Evolutionary conservation across 2,797 vertebrate genomes (phyloP), one percentile per base, ranked within the genome.

Genomic region (Paedocypris micromegethes): DNA sequence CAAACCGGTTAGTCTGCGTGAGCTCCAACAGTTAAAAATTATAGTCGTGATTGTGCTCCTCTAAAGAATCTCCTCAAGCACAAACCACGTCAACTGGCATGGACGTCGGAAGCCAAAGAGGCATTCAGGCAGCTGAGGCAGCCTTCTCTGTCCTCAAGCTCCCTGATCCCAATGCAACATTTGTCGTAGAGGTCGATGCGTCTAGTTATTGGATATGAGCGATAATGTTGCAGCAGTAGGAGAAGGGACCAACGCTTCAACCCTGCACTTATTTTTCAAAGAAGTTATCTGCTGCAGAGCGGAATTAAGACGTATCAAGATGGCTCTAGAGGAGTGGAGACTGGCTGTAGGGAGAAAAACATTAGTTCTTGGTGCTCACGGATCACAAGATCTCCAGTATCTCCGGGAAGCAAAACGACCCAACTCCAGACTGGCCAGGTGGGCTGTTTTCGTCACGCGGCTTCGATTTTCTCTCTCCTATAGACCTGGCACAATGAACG

Each of bases 1-100:
- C 0, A 0, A 0, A 4, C 56, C 56, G 1, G 0, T 0, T 43
- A 43, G 4, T 0, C 0, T 58, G 2, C 42, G 44, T 0, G n/a
- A 58, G 1, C 7, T 58, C 1, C 42, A 58, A 9, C 2, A 1
- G 6, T 44, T 44, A 3, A 4, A 5, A 23, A 7, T 3, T 58
- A 42, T 5, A 43, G 55, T 57, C n/a, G 2, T 5, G 23, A 40
- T 0, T 4, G 6, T 1, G 39, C 38, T 41, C 55, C 9, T 5
- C 3, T 44, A 5, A 23, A n/a, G 4, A 23, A 2, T n/a, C 57
- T 58, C 5, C 57, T 23, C 5, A 3, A 0, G 3, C 41, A 3
- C 0, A 58, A 45, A 9, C 8, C 8, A 23, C 23, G 23, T 23
- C 23, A 23, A 2, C 5, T 45, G 38, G 9, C 5, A n/a, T 43